Evolutionary conservation across 1,140 invertebrate genomes (phyloP), one percentile per base, ranked within the genome.

Genomic region (Euura lappo): DNA sequence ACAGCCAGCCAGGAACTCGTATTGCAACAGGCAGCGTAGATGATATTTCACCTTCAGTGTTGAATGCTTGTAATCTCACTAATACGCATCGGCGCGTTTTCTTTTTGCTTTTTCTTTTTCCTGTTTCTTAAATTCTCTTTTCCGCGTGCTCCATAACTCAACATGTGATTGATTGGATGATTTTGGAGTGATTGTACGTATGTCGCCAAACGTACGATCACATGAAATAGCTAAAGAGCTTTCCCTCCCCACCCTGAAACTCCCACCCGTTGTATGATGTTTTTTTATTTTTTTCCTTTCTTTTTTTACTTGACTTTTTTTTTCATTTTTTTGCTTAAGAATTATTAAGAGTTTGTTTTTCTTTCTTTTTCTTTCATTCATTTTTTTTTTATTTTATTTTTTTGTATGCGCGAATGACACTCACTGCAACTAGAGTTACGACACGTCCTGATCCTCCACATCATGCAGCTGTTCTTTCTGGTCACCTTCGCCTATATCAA

Each of bases 361-460:
- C 74, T 81, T 84, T 80, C 84, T 84, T 28, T 28, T 28, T 28
- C 0, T 28, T 28, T 28, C 85, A 82, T 84, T 86, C n/a, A 28
- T 28, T 45, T 76, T 81, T 84, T 80, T 84, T 84, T n/a, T n/a
- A n/a, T n/a, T n/a, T n/a, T n/a, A n/a, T n/a, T 86, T 82, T 84
- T 86, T 86, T 84, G 80, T 84, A 86, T 88, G 81, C 86, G 83
- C 83, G 84, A 83, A 82, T 84, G 86, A 87, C 86, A 88, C 86
- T 87, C 86, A 88, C 85, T 87, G 83, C 82, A 85, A 83, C 83
- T 86, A 86, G 80, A 88, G 87, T 96, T 96, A 96, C 93, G 94
- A 96, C 87, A 96, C 95, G 89, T 96, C 95, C 89, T 97, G 95
- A 88, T 96, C 95, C 88, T 98, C 96, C 81, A 93, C 94, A 88